Evolutionary conservation across 2,797 vertebrate genomes (phyloP).

Genomic region (Sparidentex hasta): DNA sequence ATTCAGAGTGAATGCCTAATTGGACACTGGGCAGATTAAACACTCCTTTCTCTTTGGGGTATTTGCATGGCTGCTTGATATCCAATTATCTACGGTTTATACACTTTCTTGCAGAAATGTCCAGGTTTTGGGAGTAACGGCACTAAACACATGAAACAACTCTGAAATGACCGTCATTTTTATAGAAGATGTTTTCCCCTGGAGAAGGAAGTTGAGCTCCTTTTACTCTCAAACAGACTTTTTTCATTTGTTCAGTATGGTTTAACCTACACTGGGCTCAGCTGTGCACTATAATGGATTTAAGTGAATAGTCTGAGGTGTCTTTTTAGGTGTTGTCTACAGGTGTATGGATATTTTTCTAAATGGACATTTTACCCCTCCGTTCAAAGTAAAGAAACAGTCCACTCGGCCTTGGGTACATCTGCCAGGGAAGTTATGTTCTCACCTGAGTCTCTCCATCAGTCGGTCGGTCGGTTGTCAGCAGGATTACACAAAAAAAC

Average conservation of each 20-base stretch:
- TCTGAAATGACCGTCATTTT: slow-evolving; percentile 5
- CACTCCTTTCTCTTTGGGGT: slow-evolving; percentile 23
- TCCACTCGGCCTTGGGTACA: too few species aligned
- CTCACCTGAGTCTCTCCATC: too few species aligned
- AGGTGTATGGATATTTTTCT: too few species aligned
- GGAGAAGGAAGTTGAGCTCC: background rate
- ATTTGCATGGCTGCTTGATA: slow-evolving; percentile 21
- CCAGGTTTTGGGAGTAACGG: background rate
- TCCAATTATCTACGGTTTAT: slow-evolving; percentile 16
- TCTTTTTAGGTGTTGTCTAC: slow-evolving; percentile 6
- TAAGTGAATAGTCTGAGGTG: background rate
- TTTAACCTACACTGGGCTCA: slow-evolving; percentile 7
- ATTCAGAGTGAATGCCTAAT: slow-evolving; percentile 36
- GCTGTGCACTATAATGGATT: slow-evolving; percentile 28
- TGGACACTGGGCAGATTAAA: slow-evolving; percentile 46
- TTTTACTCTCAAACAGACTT: slow-evolving; percentile 7
- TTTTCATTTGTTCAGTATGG: slow-evolving; percentile 31
- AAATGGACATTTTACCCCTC: too few species aligned
- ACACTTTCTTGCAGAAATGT: slow-evolving; percentile 17
- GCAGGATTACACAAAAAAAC: too few species aligned
- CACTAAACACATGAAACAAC: slow-evolving; percentile 11
- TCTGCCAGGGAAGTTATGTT: too few species aligned
- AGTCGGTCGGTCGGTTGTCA: too few species aligned
- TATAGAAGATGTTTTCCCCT: slow-evolving; percentile 4
- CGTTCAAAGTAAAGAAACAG: too few species aligned